Base-by-base conservation (phyloP, 2,888 invertebrate genomes). In the Synanthedon vespiformis region DNA sequence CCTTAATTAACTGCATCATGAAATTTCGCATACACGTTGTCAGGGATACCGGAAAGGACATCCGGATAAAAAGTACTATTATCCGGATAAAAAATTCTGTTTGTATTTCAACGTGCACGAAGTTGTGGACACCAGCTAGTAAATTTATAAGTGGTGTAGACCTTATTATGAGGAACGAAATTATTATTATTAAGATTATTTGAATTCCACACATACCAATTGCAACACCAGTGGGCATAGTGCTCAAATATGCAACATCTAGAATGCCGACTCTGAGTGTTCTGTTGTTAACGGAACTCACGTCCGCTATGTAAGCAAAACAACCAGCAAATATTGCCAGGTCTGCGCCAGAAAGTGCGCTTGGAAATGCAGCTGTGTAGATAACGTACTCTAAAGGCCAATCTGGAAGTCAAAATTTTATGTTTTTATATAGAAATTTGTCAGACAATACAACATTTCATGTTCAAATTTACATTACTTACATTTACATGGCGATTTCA, bases 221-320 rank as follows among this genome's bases (percentile, higher is more conserved):
- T 27, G 93, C 93, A 5, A 94, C 91, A 48, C 97, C 96, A 0
- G 91, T 88, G 0, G 96, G 95, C 90, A 95, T 94, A 0, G 96
- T 93, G 53, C 92, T 90, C 60, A 96, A 89, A 67, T 95, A 94
- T 63, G 93, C 91, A 0, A 93, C 90, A 68, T 97, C 96, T 53
- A 96, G 75, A 51, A 97, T 90, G 0, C 95, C 94, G 3, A 96
- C 92, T 55, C 96, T 85, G 16, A 94, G 71, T 0, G 96, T 96
- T 55, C 96, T 89, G 60, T 91, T 90, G 55, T 90, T 79, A 1
- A 90, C 61, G 0, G 91, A 89, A 0, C 95, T 91, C 16, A 95
- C 89, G 64, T 96, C 95, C 1, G 95, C 91, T 50, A 96, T 89
- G 70, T 96, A 96, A 0, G 94, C 89, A 67, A 94, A 94, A 56